phyloP scores from a whole-genome alignment of 2,797 vertebrate species.

The Botia kubotai region DNA sequence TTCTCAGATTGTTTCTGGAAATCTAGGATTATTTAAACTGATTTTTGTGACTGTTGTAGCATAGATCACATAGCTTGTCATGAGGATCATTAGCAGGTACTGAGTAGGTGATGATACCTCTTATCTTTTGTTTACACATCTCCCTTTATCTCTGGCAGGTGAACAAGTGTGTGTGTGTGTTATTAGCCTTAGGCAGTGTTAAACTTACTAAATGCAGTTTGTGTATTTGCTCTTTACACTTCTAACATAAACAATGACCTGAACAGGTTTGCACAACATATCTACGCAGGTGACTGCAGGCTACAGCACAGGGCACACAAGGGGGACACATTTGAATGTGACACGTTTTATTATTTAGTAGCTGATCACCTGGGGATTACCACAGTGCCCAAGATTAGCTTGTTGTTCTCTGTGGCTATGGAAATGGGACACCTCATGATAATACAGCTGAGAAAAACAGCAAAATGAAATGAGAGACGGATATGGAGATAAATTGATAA shows the following conservation, averaged over 20 bases:
- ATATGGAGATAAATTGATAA: neutral
- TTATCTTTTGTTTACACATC: conserved; percentile 31
- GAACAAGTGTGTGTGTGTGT: conserved; percentile 15
- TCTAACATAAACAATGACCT: conserved; percentile 38
- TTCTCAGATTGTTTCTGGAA: neutral
- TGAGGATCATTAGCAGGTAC: neutral
- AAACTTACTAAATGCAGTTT: conserved; percentile 27
- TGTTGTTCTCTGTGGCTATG: conserved; percentile 15
- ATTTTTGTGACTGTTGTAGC: neutral
- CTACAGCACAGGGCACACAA: neutral
- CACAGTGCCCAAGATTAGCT: neutral
- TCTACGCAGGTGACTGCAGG: neutral
- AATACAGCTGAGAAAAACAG: conserved; percentile 4
- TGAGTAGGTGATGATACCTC: conserved; percentile 21
- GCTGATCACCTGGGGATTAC: conserved; percentile 12
- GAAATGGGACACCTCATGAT: conserved; percentile 24
- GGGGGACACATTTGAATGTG: conserved; percentile 3
- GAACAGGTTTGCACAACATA: conserved; percentile 21
- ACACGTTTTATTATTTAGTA: neutral
- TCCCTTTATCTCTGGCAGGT: conserved; percentile 31
- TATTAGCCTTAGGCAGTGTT: neutral
- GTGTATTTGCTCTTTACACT: conserved; percentile 30
- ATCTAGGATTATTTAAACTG: neutral
- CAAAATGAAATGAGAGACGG: neutral
- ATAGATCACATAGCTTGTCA: neutral